Conservation (phyloP, 1,140 invertebrate genomes). For the Tyrophagus putrescentiae region DNA sequence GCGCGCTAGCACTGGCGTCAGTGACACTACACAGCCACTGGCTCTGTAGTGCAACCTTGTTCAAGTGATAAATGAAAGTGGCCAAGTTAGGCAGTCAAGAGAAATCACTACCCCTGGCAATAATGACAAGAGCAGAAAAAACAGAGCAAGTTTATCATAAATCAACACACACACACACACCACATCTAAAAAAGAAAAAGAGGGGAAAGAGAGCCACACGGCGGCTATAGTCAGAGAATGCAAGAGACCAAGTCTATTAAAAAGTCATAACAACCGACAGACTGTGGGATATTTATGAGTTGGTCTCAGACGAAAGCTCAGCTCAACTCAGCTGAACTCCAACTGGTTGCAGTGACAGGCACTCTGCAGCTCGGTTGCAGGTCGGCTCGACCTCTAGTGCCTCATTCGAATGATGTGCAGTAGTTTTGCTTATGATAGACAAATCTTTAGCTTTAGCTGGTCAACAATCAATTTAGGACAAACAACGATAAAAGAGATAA, state of each 20-base stretch:
- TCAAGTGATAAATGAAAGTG: conserved; percentile 13
- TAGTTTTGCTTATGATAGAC: too few species aligned
- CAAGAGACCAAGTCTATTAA: conserved; percentile 8
- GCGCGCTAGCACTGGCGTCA: too few species aligned
- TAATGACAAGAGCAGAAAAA: conserved; percentile 8
- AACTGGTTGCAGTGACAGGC: too few species aligned
- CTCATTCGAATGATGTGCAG: too few species aligned
- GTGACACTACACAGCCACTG: too few species aligned
- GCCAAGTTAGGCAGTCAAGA: conserved; percentile 1
- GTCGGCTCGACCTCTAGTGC: too few species aligned
- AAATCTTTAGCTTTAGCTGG: too few species aligned
- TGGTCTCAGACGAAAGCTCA: too few species aligned
- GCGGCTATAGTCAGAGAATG: neutral
- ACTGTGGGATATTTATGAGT: conserved; percentile 16
- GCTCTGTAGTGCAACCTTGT: neutral
- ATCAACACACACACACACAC: neutral
- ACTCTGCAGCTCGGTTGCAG: too few species aligned
- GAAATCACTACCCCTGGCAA: neutral
- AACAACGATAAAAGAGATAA: too few species aligned
- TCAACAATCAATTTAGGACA: too few species aligned
- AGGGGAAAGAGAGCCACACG: neutral
- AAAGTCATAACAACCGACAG: conserved; percentile 14
- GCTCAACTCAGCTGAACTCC: too few species aligned
- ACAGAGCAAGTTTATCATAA: neutral
- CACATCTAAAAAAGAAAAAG: neutral